Evolutionary conservation across 2,888 invertebrate species (phyloP), one percentile per base, ranked within the genome.

Genomic region (Eumerus sabulonum): DNA sequence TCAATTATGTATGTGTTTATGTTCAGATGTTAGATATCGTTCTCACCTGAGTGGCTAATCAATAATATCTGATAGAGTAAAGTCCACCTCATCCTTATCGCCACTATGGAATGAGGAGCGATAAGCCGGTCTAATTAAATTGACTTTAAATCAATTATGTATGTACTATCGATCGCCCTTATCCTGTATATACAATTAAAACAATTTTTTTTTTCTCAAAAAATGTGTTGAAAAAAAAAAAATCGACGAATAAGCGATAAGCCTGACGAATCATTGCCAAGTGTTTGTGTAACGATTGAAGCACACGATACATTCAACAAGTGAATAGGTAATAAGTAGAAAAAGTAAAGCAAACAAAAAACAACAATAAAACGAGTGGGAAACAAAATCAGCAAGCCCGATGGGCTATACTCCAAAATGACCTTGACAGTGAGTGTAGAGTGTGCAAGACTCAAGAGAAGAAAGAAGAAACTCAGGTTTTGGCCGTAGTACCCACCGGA

Each of bases 381-480:
- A n/a, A n/a, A n/a, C n/a, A 50, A 67, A 47, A 57, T 40, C 45
- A 5, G 44, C 36, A 67, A 63, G 63, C 67, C 50, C 67, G 53
- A 68, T 62, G 63, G 73, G 67, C 77, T 73, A 48, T 68, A 68
- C 57, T 77, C 63, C 73, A 77, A 77, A 73, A 77, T 77, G 77
- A 77, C 77, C 77, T 77, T 77, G 77, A 77, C 77, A 77, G 67
- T 77, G 77, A 77, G 73, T 77, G 67, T 57, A 73, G 73, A 77
- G 77, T 67, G 77, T 77, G 73, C 62, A 72, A 77, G 67, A 63
- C 73, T 77, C 63, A 73, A 63, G 67, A 67, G 67, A 73, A 73
- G 73, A 77, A 77, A 77, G 77, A 77, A 77, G 77, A 77, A 77
- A 73, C 77, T 77, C 77, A 67, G 73, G 77, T 77, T 77, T 77